phyloP scores from a whole-genome alignment of 2,797 vertebrate species.

The Muscicapa striata region DNA sequence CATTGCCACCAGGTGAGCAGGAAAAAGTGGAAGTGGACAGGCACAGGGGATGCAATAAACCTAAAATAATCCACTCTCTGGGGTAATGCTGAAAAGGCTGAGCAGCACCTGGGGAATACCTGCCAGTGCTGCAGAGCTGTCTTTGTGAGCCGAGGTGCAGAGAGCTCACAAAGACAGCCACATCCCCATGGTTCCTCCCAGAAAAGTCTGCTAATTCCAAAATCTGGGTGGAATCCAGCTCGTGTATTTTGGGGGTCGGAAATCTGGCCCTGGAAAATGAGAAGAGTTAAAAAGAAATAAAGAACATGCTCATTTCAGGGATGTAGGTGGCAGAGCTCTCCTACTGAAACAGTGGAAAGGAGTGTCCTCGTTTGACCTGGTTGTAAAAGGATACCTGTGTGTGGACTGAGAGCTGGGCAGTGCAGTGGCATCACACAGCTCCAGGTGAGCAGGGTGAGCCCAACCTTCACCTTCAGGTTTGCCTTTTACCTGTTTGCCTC shows the following conservation, averaged over 20 bases:
- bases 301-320: background rate
- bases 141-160: background rate
- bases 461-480: background rate
- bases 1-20: background rate
- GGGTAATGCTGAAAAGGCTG: background rate
- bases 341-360: background rate
- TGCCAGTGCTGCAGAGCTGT: background rate
- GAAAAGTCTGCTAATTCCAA: background rate
- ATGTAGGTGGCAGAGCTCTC: conserved; percentile 41
- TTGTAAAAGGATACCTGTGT: background rate
- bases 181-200: background rate
- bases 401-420: background rate
- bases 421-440: background rate
- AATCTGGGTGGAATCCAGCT: background rate
- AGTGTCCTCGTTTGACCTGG: conserved; percentile 7
- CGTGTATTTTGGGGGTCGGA: background rate
- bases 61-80: background rate
- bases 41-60: background rate
- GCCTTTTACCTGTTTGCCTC: background rate
- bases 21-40: background rate
- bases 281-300: background rate
- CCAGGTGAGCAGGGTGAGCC: background rate
- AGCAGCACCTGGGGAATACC: background rate
- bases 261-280: background rate
- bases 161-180: background rate